phyloP scores from a whole-genome alignment of 2,113 vertebrate genomes.

The Diglossa brunneiventris region DNA sequence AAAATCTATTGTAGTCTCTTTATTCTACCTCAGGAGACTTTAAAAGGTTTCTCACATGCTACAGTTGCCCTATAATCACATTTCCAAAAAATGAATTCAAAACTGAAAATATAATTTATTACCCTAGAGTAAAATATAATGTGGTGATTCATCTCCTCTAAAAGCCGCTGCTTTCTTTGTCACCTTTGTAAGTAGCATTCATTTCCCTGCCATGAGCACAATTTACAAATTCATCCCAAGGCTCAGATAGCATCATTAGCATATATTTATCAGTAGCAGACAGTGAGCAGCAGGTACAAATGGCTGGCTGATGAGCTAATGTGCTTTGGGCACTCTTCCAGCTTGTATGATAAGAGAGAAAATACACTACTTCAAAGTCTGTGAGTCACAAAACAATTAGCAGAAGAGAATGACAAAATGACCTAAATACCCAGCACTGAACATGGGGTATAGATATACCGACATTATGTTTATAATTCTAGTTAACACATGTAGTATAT shows the following conservation, averaged over 20 bases:
- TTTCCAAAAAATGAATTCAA: constrained; percentile 14
- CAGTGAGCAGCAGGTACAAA: constrained; percentile 25
- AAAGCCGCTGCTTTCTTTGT: constrained; percentile 29
- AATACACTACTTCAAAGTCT: background rate
- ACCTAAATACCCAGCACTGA: background rate
- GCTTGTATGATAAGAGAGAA: background rate
- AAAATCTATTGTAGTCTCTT: background rate
- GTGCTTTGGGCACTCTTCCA: background rate
- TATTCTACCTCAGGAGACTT: background rate
- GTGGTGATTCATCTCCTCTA: constrained; percentile 5
- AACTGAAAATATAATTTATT: constrained; percentile 23
- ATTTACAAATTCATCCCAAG: constrained; percentile 10
- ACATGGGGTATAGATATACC: background rate
- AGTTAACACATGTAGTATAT: background rate
- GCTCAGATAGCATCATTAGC: constrained; percentile 12
- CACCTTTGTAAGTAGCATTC: background rate
- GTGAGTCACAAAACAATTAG: background rate
- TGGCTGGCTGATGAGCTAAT: constrained; percentile 12
- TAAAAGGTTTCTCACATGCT: background rate
- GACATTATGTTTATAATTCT: background rate
- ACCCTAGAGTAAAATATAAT: background rate
- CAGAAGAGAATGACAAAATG: background rate
- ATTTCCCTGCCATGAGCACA: background rate
- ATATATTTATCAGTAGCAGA: constrained; percentile 13
- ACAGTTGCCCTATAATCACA: background rate